Evolutionary conservation across 2,113 vertebrate species (phyloP).

Genomic region (Malurus melanocephalus): DNA sequence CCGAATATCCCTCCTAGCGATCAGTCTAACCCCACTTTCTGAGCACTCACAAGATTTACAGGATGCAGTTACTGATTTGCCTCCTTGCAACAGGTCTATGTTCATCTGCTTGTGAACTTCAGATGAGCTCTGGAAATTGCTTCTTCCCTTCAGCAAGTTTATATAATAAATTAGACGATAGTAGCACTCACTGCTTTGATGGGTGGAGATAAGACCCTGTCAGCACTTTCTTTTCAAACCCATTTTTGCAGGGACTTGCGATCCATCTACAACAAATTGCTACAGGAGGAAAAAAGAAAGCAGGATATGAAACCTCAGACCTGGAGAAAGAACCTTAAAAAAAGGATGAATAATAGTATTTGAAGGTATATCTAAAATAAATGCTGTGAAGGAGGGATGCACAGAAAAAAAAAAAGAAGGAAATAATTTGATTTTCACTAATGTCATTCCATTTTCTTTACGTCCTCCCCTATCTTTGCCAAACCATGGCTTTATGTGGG

Average conservation of each 20-base stretch:
- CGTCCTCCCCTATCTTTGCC: not conserved
- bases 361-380: not conserved
- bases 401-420: not conserved
- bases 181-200: slow-evolving; percentile 2
- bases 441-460: not conserved
- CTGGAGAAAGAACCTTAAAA: not conserved
- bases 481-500: not conserved
- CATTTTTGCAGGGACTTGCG: slow-evolving; percentile 5
- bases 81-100: not conserved
- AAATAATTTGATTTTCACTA: not conserved
- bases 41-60: not conserved
- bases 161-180: slow-evolving; percentile 39
- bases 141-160: slow-evolving; percentile 26
- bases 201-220: slow-evolving; percentile 45
- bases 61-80: not conserved
- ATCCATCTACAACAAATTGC: slow-evolving; percentile 31
- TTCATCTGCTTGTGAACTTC: not conserved
- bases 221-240: slow-evolving; percentile 51
- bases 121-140: not conserved
- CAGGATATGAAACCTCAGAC: not conserved
- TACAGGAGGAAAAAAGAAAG: not conserved
- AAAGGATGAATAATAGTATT: not conserved
- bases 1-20: not conserved
- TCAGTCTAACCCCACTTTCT: not conserved
- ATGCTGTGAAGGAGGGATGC: not conserved